Evolutionary conservation across 1,140 invertebrate genomes (phyloP), one percentile per base, ranked within the genome.

Genomic region (Neodiprion virginianus): DNA sequence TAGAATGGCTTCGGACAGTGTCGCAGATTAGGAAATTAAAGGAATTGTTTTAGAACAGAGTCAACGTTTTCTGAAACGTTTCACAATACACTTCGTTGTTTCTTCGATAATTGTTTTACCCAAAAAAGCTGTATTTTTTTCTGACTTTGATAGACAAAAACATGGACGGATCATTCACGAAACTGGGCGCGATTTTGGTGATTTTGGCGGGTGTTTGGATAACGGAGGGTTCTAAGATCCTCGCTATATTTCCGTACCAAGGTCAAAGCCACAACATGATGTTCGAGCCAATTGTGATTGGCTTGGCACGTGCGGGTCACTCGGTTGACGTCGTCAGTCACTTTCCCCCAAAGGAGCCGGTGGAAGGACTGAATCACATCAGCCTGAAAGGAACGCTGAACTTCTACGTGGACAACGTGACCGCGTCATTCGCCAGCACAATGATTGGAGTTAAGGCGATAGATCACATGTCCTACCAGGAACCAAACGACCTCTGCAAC

Each of bases 271-370:
- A 91, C 80, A 86, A 89, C 75, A 80, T 88, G 48, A 84, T 89
- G 48, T 88, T 89, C 74, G 79, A 85, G 72, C 82, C 88, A 14
- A 40, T 91, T 5, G 85, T 84, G 12, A 81, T 83, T 73, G 88
- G 86, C 69, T 79, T 92, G 47, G 84, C 82, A 0, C 86, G 82
- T 50, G 79, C 84, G 68, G 90, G 90, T 12, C 90, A 91, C 78
- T 82, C 89, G 74, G 80, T 91, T 1, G 84, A 86, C 1, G 82
- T 84, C 0, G 77, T 84, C 48, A 85, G 81, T 0, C 79, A 83
- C 72, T 83, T 74, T 76, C 81, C 82, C 1, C 53, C 81, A 8
- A 76, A 80, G 71, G 82, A 81, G 69, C 79, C 82, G 0, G 53
- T 82, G 14, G 66, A 78, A 0, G 89, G 89, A 80, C 87, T 87